A percentile compares a stretch with the other conserved stretches of the same genome.
Conservation (phyloP, 2,113 vertebrate genomes). For the Rhinichthys klamathensis region DNA sequence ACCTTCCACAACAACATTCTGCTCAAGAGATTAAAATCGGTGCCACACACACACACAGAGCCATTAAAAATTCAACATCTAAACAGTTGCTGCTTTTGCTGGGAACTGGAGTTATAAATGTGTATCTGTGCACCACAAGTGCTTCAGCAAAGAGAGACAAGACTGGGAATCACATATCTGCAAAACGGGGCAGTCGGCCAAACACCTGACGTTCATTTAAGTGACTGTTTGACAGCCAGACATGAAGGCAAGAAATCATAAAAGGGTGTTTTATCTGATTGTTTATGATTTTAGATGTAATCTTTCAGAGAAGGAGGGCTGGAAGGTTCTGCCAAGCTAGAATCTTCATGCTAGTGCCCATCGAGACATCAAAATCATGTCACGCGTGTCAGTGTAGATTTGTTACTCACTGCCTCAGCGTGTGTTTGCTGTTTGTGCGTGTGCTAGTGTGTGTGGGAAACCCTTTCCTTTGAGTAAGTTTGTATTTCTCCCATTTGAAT, state of each 20-base stretch:
- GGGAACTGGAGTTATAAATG: slow-evolving; percentile 27
- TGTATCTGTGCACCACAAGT: not conserved
- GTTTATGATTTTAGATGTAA: not conserved
- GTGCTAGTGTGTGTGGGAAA: not conserved
- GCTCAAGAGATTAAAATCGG: slow-evolving; percentile 3
- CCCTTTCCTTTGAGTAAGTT: not conserved
- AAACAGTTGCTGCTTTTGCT: slow-evolving; percentile 14
- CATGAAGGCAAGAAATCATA: not conserved
- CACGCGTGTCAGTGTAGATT: slow-evolving; percentile 24
- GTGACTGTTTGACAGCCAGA: slow-evolving; percentile 3
- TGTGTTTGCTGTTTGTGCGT: not conserved
- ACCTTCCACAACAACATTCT: slow-evolving; percentile 13
- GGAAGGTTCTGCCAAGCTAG: not conserved
- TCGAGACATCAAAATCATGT: not conserved
- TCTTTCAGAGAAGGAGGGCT: not conserved
- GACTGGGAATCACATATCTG: slow-evolving; percentile 1
- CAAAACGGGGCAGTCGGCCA: not conserved
- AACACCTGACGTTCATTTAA: slow-evolving; percentile 13
- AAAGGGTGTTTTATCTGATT: slow-evolving; percentile 19
- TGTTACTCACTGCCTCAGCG: slow-evolving; percentile 21
- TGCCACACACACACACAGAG: too few species aligned
- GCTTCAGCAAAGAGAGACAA: not conserved
- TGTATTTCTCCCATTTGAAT: not conserved
- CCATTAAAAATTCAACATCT: not conserved
- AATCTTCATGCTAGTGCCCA: not conserved